phyloP scores from a whole-genome alignment of 2,888 invertebrate genomes.

The Allophyes oxyacanthae region DNA sequence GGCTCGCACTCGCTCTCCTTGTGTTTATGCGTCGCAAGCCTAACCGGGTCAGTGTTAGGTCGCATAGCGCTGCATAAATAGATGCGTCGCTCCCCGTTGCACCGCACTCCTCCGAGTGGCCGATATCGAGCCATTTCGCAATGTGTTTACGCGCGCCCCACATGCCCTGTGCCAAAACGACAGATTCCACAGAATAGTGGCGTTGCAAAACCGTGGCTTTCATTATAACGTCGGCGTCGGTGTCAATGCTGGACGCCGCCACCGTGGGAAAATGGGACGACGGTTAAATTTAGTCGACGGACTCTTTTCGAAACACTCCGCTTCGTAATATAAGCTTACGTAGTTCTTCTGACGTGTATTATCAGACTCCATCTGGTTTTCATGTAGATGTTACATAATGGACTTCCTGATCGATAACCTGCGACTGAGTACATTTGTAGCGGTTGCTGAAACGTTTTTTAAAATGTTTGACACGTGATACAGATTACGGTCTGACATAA shows the following conservation, averaged over 20 bases:
- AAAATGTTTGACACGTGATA: conserved; percentile 24
- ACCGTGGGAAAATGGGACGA: conserved; percentile 81
- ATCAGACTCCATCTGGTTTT: conserved; percentile 21
- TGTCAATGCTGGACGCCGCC: conserved; percentile 68
- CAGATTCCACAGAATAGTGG: conserved; percentile 72
- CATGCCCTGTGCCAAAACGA: conserved; percentile 76
- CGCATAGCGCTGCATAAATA: conserved; percentile 87
- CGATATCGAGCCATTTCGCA: conserved; percentile 77
- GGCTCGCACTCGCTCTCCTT: conserved; percentile 73
- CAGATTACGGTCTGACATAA: conserved; percentile 27
- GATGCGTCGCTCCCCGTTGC: conserved; percentile 69
- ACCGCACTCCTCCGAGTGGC: conserved; percentile 64
- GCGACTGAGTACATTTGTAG: conserved; percentile 38
- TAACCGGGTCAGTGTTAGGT: conserved; percentile 89
- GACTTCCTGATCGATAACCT: conserved; percentile 49
- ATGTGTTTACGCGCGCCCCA: conserved; percentile 76
- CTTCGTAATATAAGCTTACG: conserved; percentile 30
- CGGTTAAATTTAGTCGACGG: conserved; percentile 73
- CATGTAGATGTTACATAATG: conserved; percentile 23
- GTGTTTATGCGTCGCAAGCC: conserved; percentile 80
- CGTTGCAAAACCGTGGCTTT: conserved; percentile 74
- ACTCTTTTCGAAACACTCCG: conserved; percentile 64
- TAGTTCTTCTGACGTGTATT: conserved; percentile 16
- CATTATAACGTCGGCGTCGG: conserved; percentile 32
- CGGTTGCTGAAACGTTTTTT: conserved; percentile 30